Evolutionary conservation across 2,797 vertebrate species (phyloP), one percentile per base, ranked within the genome.

Genomic region (Clarias laeviceps): DNA sequence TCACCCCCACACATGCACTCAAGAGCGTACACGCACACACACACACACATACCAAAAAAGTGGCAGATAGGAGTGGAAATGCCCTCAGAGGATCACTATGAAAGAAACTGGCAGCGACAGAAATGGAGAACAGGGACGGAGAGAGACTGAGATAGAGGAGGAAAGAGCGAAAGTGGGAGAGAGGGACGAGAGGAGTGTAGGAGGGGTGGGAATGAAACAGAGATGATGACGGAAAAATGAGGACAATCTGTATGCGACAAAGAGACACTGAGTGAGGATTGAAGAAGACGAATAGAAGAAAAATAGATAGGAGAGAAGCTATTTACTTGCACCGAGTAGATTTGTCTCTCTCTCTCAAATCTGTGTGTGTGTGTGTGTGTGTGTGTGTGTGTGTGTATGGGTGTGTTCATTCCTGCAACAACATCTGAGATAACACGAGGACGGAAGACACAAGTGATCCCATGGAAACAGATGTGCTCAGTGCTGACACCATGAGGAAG

Each of bases 31-130:
- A 72, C 54, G 29, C 73, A 73, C 80, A 83, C 83, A 7, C 80
- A 83, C 83, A 7, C 70, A 24, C 50, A 9, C n/a, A 18, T n/a
- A 27, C 14, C 8, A 29, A 82, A 66, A 80, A 68, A 69, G 70
- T 84, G 86, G 84, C 89, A 86, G 86, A 59, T 72, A 86, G 82
- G 62, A 85, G 78, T 85, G 82, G 80, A 81, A 80, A 76, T 84
- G 88, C 64, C 80, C 85, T 86, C 50, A 59, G 82, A 87, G 81
- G 72, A 68, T 82, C 56, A 62, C 73, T 80, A 84, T 77, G 78
- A 88, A 82, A 82, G 59, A 85, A 61, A 72, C 69, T 88, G 83
- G 85, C 80, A 85, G 45, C 20, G 78, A 85, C 69, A 88, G 84
- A 88, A 82, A 80, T 70, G 45, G 77, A 81, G 79, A 82, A 68